Percentiles rank a stretch among this genome's conserved stretches.
These are phyloP conservation scores for Nezara viridula DNA, from an alignment of 2,888 invertebrate species.

Conservation along the genomic window DNA sequence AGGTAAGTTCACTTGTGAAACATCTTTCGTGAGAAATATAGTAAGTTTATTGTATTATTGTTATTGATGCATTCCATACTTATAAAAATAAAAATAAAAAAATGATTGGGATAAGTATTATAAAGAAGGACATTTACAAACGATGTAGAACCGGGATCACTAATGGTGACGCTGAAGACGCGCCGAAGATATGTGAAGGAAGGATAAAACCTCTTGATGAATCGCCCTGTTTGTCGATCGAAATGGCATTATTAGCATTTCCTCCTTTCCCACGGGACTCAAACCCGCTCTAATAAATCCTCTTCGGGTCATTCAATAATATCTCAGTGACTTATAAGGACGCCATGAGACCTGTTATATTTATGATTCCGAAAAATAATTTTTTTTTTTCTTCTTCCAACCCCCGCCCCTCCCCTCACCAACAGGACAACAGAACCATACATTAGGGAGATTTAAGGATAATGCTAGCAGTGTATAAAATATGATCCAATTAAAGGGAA, in stretches of 20 bases:
- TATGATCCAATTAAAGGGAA: constrained; percentile 49
- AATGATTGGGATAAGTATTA: background rate
- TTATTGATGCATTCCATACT: background rate
- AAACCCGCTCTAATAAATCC: constrained; percentile 34
- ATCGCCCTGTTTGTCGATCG: constrained; percentile 44
- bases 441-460: constrained; percentile 44
- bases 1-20: background rate
- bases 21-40: background rate
- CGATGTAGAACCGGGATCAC: background rate
- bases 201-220: constrained; percentile 42
- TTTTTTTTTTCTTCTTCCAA: background rate
- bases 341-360: constrained; percentile 43
- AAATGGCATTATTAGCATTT: constrained; percentile 47
- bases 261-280: constrained; percentile 42
- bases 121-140: constrained; percentile 1
- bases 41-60: background rate
- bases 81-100: background rate
- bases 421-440: constrained; percentile 47
- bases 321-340: constrained; percentile 37
- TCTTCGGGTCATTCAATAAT: constrained; percentile 33
- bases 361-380: constrained; percentile 43
- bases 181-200: constrained; percentile 2
- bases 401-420: background rate
- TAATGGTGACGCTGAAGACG: constrained; percentile 11
- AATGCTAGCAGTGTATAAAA: constrained; percentile 38